A percentile compares a stretch with the other conserved stretches of the same genome.
phyloP scores from a whole-genome alignment of 2,113 vertebrate genomes.

The Macaca fascicularis region T2T-MFA8v1.1 NC_088392.1:15710501-15711000 shows the following conservation, averaged over 20 bases:
- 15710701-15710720: neutral
- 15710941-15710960: too few species aligned
- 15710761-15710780: neutral
- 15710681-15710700: neutral
- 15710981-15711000: neutral
- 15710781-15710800: neutral
- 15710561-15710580: slow-evolving; percentile 68
- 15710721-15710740: neutral
- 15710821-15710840: neutral
- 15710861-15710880: neutral
- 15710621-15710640: slow-evolving; percentile 57
- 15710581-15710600: slow-evolving; percentile 63
- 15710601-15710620: slow-evolving; percentile 58
- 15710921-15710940: neutral
- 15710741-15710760: neutral
- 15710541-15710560: slow-evolving; percentile 62
- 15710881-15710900: neutral
- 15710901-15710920: neutral
- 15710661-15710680: neutral
- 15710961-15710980: neutral
- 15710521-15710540: slow-evolving; percentile 65
- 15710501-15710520: slow-evolving; percentile 66
- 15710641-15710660: slow-evolving; percentile 44
- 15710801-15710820: neutral
- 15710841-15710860: accelerated